Base-by-base conservation (phyloP, 2,888 invertebrate genomes). In the Pandemis cinnamomeana region DNA sequence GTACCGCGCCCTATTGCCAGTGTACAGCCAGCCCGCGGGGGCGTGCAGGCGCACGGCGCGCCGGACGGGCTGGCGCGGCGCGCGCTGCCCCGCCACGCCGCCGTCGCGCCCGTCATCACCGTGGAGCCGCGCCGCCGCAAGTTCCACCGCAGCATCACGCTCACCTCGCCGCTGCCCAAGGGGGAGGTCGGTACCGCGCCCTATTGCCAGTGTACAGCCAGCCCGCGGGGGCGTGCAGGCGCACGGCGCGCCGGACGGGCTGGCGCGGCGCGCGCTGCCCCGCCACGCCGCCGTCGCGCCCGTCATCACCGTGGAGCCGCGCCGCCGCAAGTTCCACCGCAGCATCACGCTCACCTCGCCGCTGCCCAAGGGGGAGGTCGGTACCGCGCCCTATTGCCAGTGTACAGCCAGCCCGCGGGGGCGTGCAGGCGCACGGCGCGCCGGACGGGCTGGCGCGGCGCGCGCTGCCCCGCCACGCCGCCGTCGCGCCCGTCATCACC, bases 101-200 rank as follows among this genome's bases (percentile, higher is more conserved):
- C 99, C 15, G 99, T 99, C 42, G 99, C 99, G 73, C 99, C 99
- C 51, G 99, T 99, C 77, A 98, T 99, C 76, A 99, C 99, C 0
- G 99, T 99, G 75, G 99, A 99, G 92, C 99, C 99, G 13, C 95
- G 99, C 67, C 95, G 99, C 67, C 95, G 99, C 79, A 99, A 99
- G 95, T 99, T 99, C 96, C 99, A 99, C 91, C 98, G 99, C 89
- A 98, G 98, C 53, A 99, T 99, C 86, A 99, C 99, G 77, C 95
- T 99, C 81, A 99, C 98, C 73, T 98, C 99, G 89, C 99, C 99
- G 8, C 83, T 94, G 96, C 99, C 85, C 96, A 97, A 63, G 68
- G 48, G 63, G 0, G 68, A 72, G 72, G 72, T 72, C 15, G 11
- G 48, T 8, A 4, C 48, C 1, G 13, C 27, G 27, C 27, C 20